Evolutionary conservation across 2,797 vertebrate genomes (phyloP).

Genomic region (Antrozous pallidus): DNA sequence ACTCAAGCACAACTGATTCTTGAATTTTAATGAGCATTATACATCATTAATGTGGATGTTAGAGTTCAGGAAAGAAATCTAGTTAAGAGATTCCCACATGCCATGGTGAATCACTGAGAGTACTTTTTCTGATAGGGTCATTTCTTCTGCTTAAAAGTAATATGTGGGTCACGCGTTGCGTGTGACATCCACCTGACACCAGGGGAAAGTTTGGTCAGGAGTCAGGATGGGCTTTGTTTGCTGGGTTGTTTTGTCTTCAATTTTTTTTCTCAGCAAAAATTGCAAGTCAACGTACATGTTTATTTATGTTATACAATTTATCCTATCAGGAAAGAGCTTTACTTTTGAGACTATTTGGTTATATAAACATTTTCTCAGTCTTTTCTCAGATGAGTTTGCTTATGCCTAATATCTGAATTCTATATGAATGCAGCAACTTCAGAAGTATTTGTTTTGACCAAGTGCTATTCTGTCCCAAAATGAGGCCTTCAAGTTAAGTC

Average conservation of each 20-base stretch:
- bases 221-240: neutral
- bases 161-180: neutral
- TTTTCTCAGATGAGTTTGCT: neutral
- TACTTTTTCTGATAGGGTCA: constrained; percentile 1
- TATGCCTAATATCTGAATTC: constrained; percentile 17
- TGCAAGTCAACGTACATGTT: neutral
- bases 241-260: neutral
- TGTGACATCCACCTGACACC: neutral
- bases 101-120: neutral
- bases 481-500: constrained; percentile 6
- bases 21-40: constrained; percentile 28
- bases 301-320: neutral
- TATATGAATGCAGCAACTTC: constrained; percentile 3
- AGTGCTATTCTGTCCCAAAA: neutral
- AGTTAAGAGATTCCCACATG: neutral
- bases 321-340: neutral
- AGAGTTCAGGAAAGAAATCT: constrained; percentile 22
- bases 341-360: neutral
- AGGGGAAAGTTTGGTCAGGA: neutral
- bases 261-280: neutral
- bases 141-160: constrained; percentile 35
- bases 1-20: neutral
- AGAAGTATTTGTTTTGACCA: neutral
- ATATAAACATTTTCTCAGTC: neutral
- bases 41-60: neutral